phyloP scores from a whole-genome alignment of 1,140 invertebrate species.

The Formica exsecta region DNA sequence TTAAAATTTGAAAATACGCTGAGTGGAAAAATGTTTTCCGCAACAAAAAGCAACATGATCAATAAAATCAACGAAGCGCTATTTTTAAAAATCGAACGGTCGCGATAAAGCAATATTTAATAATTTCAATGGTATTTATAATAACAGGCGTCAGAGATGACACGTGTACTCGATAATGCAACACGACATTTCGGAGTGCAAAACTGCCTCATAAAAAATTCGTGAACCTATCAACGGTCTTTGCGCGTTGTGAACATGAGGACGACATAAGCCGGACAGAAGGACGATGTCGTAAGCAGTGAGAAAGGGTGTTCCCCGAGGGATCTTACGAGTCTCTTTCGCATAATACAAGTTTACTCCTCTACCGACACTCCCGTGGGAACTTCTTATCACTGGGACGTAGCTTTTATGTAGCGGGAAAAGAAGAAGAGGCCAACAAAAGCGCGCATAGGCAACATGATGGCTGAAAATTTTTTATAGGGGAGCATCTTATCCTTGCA shows the following conservation, averaged over 20 bases:
- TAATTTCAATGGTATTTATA: neutral
- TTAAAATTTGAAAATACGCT: neutral
- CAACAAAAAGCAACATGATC: constrained; percentile 5
- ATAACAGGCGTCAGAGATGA: neutral
- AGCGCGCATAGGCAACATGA: constrained; percentile 32
- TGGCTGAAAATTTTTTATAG: constrained; percentile 40
- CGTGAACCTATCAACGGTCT: constrained; percentile 21
- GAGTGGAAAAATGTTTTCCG: neutral
- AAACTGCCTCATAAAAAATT: constrained; percentile 40
- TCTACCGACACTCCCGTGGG: constrained; percentile 39
- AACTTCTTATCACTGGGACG: constrained; percentile 65
- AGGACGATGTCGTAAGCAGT: constrained; percentile 53
- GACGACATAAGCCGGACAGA: constrained; percentile 49
- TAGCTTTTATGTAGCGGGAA: constrained; percentile 48
- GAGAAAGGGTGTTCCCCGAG: constrained; percentile 49
- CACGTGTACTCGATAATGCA: constrained; percentile 17
- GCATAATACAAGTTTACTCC: constrained; percentile 68
- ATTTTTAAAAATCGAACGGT: constrained; percentile 17
- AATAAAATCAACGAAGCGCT: neutral
- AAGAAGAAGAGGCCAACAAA: constrained; percentile 50
- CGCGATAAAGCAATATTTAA: neutral
- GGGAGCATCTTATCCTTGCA: constrained; percentile 13
- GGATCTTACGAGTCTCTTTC: constrained; percentile 60
- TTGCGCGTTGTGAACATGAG: constrained; percentile 16
- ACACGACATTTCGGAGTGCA: neutral